A percentile compares a stretch with the other conserved stretches of the same genome.
Evolutionary conservation across 2,797 vertebrate species (phyloP).

Genomic region (Spatula versicolor): DNA sequence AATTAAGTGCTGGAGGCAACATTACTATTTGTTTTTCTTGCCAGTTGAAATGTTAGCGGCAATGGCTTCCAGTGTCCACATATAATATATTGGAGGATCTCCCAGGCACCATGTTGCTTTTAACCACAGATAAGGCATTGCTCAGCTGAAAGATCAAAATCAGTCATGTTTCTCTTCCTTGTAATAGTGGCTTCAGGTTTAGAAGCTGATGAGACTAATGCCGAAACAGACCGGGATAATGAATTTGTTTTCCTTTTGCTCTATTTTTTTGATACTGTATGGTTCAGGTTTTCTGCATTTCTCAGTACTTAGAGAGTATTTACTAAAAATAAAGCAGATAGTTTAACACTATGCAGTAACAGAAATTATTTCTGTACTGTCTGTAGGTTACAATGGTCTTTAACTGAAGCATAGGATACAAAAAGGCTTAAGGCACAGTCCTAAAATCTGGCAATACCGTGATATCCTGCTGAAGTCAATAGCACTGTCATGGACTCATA

Average conservation of each 20-base stretch:
- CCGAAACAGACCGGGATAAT: background rate
- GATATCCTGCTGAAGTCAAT: background rate
- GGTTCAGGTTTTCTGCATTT: background rate
- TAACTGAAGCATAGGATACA: background rate
- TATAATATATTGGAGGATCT: background rate
- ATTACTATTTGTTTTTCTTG: background rate
- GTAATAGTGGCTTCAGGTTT: background rate
- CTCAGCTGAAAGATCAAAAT: background rate
- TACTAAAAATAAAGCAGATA: background rate
- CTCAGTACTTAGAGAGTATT: background rate
- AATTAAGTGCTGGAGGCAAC: background rate
- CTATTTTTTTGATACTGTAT: background rate
- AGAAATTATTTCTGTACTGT: background rate
- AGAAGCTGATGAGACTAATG: background rate
- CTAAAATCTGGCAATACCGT: background rate
- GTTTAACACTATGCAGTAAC: background rate
- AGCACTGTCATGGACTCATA: background rate
- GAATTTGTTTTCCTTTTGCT: background rate
- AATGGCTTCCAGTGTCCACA: background rate
- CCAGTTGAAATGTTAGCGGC: background rate
- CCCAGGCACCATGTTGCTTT: background rate
- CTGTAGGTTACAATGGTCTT: background rate
- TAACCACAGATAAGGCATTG: background rate
- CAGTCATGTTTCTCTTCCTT: background rate
- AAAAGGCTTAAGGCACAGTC: background rate